Percentiles rank a stretch among this genome's conserved stretches.
These are phyloP conservation scores for Stegostoma tigrinum DNA, from an alignment of 2,113 vertebrate species.

Conservation along the genomic window DNA sequence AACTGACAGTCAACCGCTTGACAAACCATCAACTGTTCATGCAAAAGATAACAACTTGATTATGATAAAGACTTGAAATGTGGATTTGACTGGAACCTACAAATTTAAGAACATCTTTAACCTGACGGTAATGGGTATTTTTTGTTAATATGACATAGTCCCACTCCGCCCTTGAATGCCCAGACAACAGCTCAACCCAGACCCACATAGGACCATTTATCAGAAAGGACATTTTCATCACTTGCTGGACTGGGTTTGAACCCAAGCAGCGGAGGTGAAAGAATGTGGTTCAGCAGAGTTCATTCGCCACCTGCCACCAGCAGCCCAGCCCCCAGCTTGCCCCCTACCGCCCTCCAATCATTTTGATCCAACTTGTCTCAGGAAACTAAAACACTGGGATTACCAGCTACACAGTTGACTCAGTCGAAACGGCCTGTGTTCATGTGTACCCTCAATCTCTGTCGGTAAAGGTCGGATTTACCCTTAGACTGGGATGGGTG, in stretches of 20 bases:
- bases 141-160: neutral
- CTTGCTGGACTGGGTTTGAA: neutral
- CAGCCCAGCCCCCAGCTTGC: too few species aligned
- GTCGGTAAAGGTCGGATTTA: neutral
- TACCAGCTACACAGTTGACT: neutral
- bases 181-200: neutral
- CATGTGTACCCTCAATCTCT: neutral
- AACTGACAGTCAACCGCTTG: neutral
- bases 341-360: neutral
- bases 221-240: neutral
- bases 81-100: neutral
- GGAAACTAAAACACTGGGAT: neutral
- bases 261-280: constrained; percentile 2
- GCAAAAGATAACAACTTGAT: neutral
- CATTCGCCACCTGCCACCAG: constrained; percentile 14
- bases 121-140: neutral
- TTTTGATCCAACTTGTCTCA: neutral
- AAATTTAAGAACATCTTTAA: neutral
- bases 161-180: neutral
- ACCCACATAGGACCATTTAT: neutral
- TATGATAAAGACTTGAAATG: neutral
- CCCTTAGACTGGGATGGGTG: neutral
- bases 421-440: neutral
- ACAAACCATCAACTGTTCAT: neutral
- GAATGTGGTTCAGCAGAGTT: neutral